Conservation (phyloP, 2,888 invertebrate genomes). For the Apodemia zela region DNA sequence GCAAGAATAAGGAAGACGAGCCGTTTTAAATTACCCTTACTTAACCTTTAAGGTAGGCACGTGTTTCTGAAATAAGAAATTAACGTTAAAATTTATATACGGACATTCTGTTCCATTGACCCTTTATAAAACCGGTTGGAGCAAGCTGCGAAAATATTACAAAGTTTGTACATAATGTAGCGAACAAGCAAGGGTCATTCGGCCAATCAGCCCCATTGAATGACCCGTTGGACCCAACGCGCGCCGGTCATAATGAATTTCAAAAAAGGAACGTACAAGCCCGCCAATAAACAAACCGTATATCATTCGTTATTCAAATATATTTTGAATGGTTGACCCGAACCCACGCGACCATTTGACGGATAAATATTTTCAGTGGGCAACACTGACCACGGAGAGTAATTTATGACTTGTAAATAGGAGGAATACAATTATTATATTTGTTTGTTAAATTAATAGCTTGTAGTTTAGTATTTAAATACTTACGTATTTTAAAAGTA, state of each 20-base stretch:
- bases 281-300: slow-evolving; percentile 80
- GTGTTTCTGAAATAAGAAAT: slow-evolving; percentile 67
- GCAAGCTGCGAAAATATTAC: slow-evolving; percentile 75
- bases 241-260: slow-evolving; percentile 75
- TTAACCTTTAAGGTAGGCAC: slow-evolving; percentile 64
- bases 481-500: background rate
- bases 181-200: slow-evolving; percentile 56
- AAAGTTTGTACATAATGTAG: slow-evolving; percentile 67
- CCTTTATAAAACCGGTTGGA: slow-evolving; percentile 51
- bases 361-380: slow-evolving; percentile 77
- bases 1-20: background rate
- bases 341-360: slow-evolving; percentile 75
- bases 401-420: slow-evolving; percentile 69
- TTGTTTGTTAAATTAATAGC: background rate
- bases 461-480: background rate
- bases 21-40: slow-evolving; percentile 42
- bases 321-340: slow-evolving; percentile 75
- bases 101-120: slow-evolving; percentile 28
- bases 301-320: slow-evolving; percentile 79
- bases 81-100: slow-evolving; percentile 71
- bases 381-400: slow-evolving; percentile 54
- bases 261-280: slow-evolving; percentile 70
- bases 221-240: slow-evolving; percentile 69
- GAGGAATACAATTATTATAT: slow-evolving; percentile 40
- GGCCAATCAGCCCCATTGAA: slow-evolving; percentile 53